Evolutionary conservation across 2,888 invertebrate species (phyloP), one percentile per base, ranked within the genome.

Genomic region (Cosmia trapezina): DNA sequence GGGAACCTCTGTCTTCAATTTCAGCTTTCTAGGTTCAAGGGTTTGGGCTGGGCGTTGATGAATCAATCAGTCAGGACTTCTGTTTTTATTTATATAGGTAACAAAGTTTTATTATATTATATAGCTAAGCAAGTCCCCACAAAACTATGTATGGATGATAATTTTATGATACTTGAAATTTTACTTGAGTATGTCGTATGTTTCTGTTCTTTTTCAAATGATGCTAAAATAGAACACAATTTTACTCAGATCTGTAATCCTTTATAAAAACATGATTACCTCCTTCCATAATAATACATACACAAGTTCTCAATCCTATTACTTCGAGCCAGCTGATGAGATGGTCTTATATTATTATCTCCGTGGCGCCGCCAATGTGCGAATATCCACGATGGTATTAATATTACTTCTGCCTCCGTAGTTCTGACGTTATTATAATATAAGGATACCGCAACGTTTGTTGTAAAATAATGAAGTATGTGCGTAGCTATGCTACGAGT

Each of bases 381-480:
- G 14, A 28, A 60, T 54, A 61, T 43, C 71, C 47, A 33, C 33
- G 7, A 19, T 19, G 41, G 45, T 33, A 78, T 63, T 75, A 59
- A 62, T 53, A 79, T 76, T 60, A 79, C n/a, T 71, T 75, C 33
- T 49, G 72, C 49, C 33, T 61, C 12, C 43, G 12, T 45, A 78
- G 33, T 75, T 54, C 7, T 7, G 19, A 9, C 14, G 22, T 22
- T 47, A 68, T 77, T 59, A 33, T 33, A 14, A 37, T 61, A 43
- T 33, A n/a, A 51, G 14, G 37, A 43, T n/a, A 53, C 45, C 22
- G n/a, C 6, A 47, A 63, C 54, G 1, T 74, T 71, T 37, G 8
- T 47, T 7, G 28, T 19, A 19, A 53, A 53, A 62, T 33, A 22
- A 43, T 72, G 8, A 12, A 61, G n/a, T 28, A 45, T 37, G 11